Evolutionary conservation across 2,888 invertebrate genomes (phyloP), one percentile per base, ranked within the genome.

Genomic region (Leptothorax acervorum): DNA sequence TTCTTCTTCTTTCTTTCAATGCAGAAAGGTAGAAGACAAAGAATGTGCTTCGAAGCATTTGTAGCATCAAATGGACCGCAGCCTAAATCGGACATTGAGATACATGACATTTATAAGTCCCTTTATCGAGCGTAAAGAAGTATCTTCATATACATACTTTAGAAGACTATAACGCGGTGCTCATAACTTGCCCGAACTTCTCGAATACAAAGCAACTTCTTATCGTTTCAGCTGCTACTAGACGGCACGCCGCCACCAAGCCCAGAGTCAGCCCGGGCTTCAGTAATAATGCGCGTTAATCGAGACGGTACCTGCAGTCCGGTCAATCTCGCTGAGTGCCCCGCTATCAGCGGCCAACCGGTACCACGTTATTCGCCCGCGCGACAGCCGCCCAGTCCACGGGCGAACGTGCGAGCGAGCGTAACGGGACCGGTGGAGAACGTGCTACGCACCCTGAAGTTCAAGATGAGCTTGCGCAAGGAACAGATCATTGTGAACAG

Each of bases 281-380:
- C 98, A 15, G 98, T 98, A 88, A 98, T 98, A 90, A 98, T 98
- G 97, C 96, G 96, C 90, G 98, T 97, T 9, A 97, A 97, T 94
- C 97, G 97, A 87, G 97, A 98, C 93, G 98, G 98, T 63, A 97
- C 97, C 53, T 97, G 97, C 95, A 94, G 93, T 57, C 94, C 93
- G 23, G 94, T 92, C 63, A 93, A 89, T 85, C 83, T 92, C 45
- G 83, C 85, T 39, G 85, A 86, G 75, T 86, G 85, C 73, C 53
- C 79, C 42, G 63, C 65, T 23, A 55, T 60, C 9, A 48, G 51
- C 60, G 68, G 68, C 35, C 85, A 74, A 57, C 23, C 81, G 31
- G 68, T 76, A 65, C 51, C 84, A 51, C 76, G 65, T 18, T 81
- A 85, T 9, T 31, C 60, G 45, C 71, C 23, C 70, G 65, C 74